Conservation (phyloP, 1,140 invertebrate species). For the Mesaphorura yosii region DNA sequence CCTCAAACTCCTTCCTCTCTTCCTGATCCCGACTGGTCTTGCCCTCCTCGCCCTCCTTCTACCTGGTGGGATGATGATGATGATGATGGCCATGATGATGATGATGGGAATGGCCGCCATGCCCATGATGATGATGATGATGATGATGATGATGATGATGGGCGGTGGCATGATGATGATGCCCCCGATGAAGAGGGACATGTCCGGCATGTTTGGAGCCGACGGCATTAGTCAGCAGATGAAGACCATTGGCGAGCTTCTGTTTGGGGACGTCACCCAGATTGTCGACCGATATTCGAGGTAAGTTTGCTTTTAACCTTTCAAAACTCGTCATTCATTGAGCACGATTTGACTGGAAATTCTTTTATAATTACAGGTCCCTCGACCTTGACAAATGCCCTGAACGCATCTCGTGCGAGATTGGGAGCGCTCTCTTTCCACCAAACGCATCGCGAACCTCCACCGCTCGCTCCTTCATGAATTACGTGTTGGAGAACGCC, state of each 20-base stretch:
- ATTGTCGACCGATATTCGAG: constrained; percentile 12
- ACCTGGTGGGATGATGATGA: too few species aligned
- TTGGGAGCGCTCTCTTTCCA: constrained; percentile 7
- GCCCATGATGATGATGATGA: too few species aligned
- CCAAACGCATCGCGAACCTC: not conserved
- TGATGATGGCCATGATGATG: constrained; percentile 7
- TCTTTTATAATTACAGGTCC: constrained; percentile 9
- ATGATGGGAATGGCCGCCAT: too few species aligned
- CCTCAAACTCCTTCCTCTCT: constrained; percentile 11
- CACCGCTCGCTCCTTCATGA: constrained; percentile 8
- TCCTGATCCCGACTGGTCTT: constrained; percentile 13
- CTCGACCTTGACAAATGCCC: constrained; percentile 21
- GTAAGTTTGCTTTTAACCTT: constrained; percentile 4
- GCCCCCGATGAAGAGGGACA: constrained; percentile 7
- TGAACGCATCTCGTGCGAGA: constrained; percentile 11
- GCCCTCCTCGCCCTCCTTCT: constrained; percentile 14
- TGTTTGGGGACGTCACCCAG: constrained; percentile 5
- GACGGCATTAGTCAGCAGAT: constrained; percentile 2
- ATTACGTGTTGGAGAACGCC: constrained; percentile 10
- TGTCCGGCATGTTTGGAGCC: not conserved
- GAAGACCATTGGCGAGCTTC: constrained; percentile 1
- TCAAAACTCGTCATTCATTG: not conserved
- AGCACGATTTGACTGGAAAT: not conserved
- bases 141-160: too few species aligned
- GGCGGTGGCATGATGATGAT: constrained; percentile 20